Evolutionary conservation across 2,797 vertebrate species (phyloP), one percentile per base, ranked within the genome.

Genomic region (Notoglanidium macrostoma): DNA sequence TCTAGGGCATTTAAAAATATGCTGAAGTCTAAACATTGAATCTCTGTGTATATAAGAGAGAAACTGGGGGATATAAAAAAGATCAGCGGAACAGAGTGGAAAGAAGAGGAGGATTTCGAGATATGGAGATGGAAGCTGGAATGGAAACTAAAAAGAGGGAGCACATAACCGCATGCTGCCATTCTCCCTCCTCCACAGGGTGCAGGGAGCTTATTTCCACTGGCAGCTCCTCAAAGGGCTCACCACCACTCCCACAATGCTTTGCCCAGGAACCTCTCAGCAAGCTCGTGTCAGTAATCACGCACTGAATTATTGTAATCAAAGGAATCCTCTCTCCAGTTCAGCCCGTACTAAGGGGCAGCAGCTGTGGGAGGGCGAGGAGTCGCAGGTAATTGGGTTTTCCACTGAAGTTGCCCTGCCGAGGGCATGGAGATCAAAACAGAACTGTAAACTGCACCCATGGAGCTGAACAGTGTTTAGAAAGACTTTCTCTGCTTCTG

Each of bases 191-290:
- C 79, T 65, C 79, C 44, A 6, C 79, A 82, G 84, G 32, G 49
- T 57, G 57, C 88, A 83, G 74, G 76, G 68, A 86, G 81, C 59
- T 72, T 57, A 49, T 73, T 67, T 78, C 54, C 61, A 44, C 23
- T 90, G 88, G 88, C 90, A 73, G 78, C n/a, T 15, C 65, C 59
- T 90, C 83, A 88, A 82, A 88, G 85, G 2, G 17, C 8, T 83
- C 81, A 55, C 23, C 73, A 61, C 61, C 73, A 57, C 80, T 85
- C 77, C 77, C 85, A 70, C 49, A 87, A 85, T 88, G 51, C 83
- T 84, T 87, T 88, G 32, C 59, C 35, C 59, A 6, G 40, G 15
- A 70, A 32, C 35, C 74, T 86, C 80, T 76, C 40, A 49, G 26
- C 17, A 29, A 44, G 85, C 77, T 49, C 85, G 84, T 79, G 79